Evolutionary conservation across 2,113 vertebrate genomes (phyloP), one percentile per base, ranked within the genome.

Genomic region (Alaudala cheleensis): DNA sequence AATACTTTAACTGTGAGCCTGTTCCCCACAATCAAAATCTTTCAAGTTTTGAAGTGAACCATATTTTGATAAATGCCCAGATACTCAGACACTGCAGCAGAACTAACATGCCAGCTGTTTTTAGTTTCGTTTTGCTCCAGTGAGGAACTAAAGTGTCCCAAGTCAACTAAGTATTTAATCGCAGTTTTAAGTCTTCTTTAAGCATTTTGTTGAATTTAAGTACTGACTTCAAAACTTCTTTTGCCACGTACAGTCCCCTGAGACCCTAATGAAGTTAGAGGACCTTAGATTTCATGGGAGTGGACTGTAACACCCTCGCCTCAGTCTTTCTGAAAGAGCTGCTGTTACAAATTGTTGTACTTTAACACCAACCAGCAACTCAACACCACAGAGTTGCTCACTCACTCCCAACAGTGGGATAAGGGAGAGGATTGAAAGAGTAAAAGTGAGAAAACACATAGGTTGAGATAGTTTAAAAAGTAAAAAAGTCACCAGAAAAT

Each of bases 21-120:
- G 22, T 53, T 81, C 29, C 26, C 14, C 28, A 58, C 24, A 78
- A 60, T 81, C 57, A 62, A 39, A 88, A 4, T 14, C 64, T 66
- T 93, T 95, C 42, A 86, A 47, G 39, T 51, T 81, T 78, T 83
- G 74, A 92, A 90, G 60, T 26, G 54, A 83, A 60, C 34, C 34
- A 29, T 83, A 80, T 90, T 79, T 61, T 90, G 56, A 90, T 80
- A 83, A 92, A 95, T 83, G 28, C 29, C 93, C 64, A 77, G 29
- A 90, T 74, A 78, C 26, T 83, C 61, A 62, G 34, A 66, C 1
- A 11, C 29, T 69, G 45, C 39, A 81, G 84, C 0, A 0, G 74
- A 92, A 74, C 6, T 25, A 34, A 49, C 19, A 40, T 37, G 34
- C 54, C 67, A 82, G 56, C 39, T 91, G 90, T 71, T 88, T 56